Base-by-base conservation (phyloP, 2,888 invertebrate genomes). In the Brassicogethes aeneus region DNA sequence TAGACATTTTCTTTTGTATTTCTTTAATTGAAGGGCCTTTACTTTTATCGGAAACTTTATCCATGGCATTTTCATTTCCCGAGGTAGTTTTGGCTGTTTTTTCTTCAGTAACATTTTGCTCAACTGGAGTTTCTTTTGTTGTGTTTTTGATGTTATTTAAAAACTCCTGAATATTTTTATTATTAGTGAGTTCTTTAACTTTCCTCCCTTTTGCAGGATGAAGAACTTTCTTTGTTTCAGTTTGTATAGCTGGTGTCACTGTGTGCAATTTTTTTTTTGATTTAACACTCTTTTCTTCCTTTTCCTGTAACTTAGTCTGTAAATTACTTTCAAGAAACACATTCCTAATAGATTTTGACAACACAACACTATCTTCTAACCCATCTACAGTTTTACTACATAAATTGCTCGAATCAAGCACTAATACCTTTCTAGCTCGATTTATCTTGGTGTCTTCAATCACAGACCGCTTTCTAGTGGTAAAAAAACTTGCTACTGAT, bases 381-480 rank as follows among this genome's bases (percentile, higher is more conserved):
- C 48, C 47, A 42, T 48, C 38, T 46, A 45, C 37, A 33, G 30
- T 17, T 15, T 47, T 35, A 36, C 44, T 34, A 10, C 40, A 36
- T 35, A 40, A 37, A 33, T 45, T 41, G 44, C 44, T 44, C 38
- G 50, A 47, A 47, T 70, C 69, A 35, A 69, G 55, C 41, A 68
- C 41, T 41, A 69, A 55, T 34, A 74, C 70, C 65, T 79, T 79
- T 61, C 64, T 75, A 62, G 66, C 62, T 62, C 67, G 63, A 53
- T 52, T 57, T 49, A 60, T 47, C 46, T 70, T 68, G 40, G 70
- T 59, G 60, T 86, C 85, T 37, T 85, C 85, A 5, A 71, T 64
- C n/a, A 81, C 82, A 43, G 78, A 73, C 55, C 87, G 76, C 70
- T 88, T 88, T 59, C 86, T 76, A 56, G 79, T 80, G 62, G 76